Evolutionary conservation across 2,888 invertebrate genomes (phyloP), one percentile per base, ranked within the genome.

Genomic region (Erynnis tages): DNA sequence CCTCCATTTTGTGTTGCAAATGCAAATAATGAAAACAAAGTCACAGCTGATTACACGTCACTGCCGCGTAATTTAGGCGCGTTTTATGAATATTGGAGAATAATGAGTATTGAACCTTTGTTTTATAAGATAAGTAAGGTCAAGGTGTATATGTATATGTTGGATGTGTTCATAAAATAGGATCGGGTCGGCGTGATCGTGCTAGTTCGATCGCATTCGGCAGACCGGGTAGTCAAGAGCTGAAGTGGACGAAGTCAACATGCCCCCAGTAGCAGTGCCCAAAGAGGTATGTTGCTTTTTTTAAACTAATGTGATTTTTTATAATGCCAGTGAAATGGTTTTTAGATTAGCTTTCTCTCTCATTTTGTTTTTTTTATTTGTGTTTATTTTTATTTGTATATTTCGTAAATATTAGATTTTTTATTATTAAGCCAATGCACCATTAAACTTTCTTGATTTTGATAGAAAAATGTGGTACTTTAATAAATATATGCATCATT

Each of bases 231-330:
- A 67, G 75, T 69, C 68, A 66, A 54, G 52, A 59, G 57, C 43
- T 19, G 53, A 44, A 29, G 56, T 32, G 54, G 37, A 54, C 43
- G 49, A 23, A 30, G 6, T 30, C 58, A 65, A 63, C 55, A 90
- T 90, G 90, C 90, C 90, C 58, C 90, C 90, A 46, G 76, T 90
- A 56, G 82, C 89, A 19, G 71, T 88, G 56, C 78, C 79, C n/a
- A 74, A 81, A 32, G 84, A 87, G 76, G 90, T 89, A 69, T 73
- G 65, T 74, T 45, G 14, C 21, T 23, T 40, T 2, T 23, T 32
- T 40, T 49, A n/a, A n/a, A n/a, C n/a, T n/a, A n/a, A n/a, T n/a
- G n/a, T n/a, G n/a, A n/a, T 23, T n/a, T 8, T 4, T 14, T 16
- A 4, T 27, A 6, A 13, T 10, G 11, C 17, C 6, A 21, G n/a